Evolutionary conservation across 1,140 invertebrate species (phyloP).

Genomic region (Leptinotarsa defecta): DNA sequence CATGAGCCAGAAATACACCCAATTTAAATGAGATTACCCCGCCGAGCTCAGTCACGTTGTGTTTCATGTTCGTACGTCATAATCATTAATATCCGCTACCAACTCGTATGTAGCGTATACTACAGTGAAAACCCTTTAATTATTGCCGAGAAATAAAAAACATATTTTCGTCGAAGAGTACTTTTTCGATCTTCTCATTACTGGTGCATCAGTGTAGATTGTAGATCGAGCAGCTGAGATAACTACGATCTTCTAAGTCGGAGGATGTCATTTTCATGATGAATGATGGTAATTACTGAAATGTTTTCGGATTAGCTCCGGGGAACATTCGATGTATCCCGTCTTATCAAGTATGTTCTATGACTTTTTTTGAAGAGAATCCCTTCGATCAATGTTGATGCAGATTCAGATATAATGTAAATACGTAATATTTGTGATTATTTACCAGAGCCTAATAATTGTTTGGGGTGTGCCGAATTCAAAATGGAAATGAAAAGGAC

Average conservation of each 20-base stretch:
- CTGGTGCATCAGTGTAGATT: background rate
- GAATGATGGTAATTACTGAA: background rate
- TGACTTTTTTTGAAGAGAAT: too few species aligned
- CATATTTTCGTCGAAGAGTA: background rate
- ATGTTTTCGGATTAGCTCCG: background rate
- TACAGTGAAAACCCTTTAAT: background rate
- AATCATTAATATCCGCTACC: background rate
- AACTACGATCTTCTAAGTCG: background rate
- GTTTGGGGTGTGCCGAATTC: too few species aligned
- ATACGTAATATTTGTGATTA: too few species aligned
- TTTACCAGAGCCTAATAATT: too few species aligned
- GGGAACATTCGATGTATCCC: background rate
- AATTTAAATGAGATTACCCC: conserved; percentile 3
- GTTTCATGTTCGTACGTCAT: background rate
- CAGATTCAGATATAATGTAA: too few species aligned
- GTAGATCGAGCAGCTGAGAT: background rate
- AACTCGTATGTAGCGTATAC: background rate
- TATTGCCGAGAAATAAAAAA: background rate
- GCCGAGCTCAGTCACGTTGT: background rate
- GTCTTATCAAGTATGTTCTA: too few species aligned
- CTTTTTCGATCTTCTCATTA: conserved; percentile 2
- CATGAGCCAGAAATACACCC: conserved; percentile 5
- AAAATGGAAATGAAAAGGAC: too few species aligned
- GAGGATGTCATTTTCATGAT: background rate
- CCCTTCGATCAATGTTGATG: too few species aligned